Evolutionary conservation across 2,113 vertebrate genomes (phyloP).

Genomic region (Theristicus caerulescens): DNA sequence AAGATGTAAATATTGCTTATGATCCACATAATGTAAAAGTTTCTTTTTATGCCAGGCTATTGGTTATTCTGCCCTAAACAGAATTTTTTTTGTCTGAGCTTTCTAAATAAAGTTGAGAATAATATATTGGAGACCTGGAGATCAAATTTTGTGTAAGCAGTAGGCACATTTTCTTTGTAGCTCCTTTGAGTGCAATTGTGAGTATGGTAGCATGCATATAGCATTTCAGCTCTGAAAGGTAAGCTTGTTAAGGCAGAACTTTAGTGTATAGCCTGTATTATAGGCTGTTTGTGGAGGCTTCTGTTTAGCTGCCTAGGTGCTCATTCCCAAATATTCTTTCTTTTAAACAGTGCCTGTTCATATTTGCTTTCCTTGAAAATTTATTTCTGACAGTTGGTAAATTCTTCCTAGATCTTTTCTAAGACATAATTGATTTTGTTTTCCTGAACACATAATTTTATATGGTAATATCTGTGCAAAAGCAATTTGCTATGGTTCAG

Average conservation of each 20-base stretch:
- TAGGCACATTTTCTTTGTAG: neutral
- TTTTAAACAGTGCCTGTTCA: neutral
- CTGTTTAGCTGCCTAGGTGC: neutral
- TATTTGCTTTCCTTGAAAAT: slow-evolving; percentile 18
- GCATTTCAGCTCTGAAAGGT: neutral
- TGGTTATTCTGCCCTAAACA: neutral
- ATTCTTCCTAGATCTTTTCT: slow-evolving; percentile 29
- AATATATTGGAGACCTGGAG: neutral
- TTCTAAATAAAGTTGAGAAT: neutral
- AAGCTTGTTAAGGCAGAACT: neutral
- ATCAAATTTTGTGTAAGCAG: neutral
- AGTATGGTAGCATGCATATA: neutral
- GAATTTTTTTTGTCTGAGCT: neutral
- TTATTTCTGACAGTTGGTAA: neutral
- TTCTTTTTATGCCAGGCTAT: neutral
- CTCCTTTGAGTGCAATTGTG: neutral
- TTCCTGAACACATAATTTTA: slow-evolving; percentile 35
- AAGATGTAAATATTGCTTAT: neutral
- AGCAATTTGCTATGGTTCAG: slow-evolving; percentile 55
- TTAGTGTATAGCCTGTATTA: neutral
- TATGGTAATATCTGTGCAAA: slow-evolving; percentile 53
- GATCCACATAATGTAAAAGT: neutral
- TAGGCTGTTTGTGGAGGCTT: neutral
- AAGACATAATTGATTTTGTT: slow-evolving; percentile 53
- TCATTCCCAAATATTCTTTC: neutral